Evolutionary conservation across 2,888 invertebrate species (phyloP).

Genomic region (Melinopterus prodromus): DNA sequence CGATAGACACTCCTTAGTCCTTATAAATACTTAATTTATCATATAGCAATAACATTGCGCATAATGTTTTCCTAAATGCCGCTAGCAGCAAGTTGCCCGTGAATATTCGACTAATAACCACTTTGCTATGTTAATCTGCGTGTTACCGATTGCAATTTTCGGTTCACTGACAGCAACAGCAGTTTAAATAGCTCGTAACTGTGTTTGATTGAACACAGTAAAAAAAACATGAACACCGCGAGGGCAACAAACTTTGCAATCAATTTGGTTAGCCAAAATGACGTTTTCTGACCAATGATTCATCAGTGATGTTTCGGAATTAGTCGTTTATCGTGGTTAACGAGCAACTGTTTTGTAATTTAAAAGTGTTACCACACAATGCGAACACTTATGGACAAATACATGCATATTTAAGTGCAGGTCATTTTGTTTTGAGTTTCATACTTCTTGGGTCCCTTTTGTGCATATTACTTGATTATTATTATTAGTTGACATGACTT

Average conservation of each 20-base stretch:
- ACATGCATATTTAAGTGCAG: neutral
- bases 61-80: too few species aligned
- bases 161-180: neutral
- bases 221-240: neutral
- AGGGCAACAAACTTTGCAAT: conserved; percentile 4
- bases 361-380: neutral
- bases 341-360: neutral
- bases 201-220: neutral
- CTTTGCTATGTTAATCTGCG: neutral
- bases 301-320: neutral
- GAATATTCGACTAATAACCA: neutral
- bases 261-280: neutral
- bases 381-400: neutral
- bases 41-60: too few species aligned
- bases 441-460: neutral
- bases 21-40: too few species aligned
- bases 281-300: neutral
- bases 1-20: too few species aligned
- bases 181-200: neutral
- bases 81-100: too few species aligned
- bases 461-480: too few species aligned
- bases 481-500: too few species aligned
- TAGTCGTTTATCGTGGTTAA: neutral
- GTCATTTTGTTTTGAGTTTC: neutral
- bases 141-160: conserved; percentile 4